Base-by-base conservation (phyloP, 2,113 vertebrate species). In the Amblyopsis rosae region DNA sequence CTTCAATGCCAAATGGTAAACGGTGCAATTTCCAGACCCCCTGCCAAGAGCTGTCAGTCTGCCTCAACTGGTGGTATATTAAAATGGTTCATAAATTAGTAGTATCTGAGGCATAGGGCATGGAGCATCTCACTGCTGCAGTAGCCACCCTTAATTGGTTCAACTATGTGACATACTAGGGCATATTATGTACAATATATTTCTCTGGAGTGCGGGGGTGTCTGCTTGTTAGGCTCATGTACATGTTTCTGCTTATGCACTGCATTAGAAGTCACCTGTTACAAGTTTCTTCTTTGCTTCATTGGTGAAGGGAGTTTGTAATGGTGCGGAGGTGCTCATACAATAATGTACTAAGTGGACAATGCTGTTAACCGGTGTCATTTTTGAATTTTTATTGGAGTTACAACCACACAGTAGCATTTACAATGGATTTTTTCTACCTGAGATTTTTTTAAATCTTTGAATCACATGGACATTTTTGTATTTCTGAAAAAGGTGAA, bases 361-460 rank as follows among this genome's bases (percentile, higher is more conserved):
- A 90, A 92, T 84, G 80, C 82, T 82, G 79, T 82, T 71, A 88
- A 90, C 80, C 79, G 84, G 83, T 86, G 85, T 88, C 6, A 75
- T 76, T 87, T 84, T 84, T 45, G n/a, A 87, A 81, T 76, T 77
- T 91, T 92, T 91, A 90, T 91, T 90, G 53, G 47, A 82, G 87
- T 87, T 84, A 89, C 87, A 90, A 88, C 82, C 84, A 89, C 84
- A 88, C 74, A 90, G 80, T 12, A 88, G 86, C 85, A 88, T 89
- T 88, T 91, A 91, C 88, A 91, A 87, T 85, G 86, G 81, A 85
- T 85, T 90, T 89, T 59, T 89, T 86, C 87, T 89, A 91, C 90
- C 90, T 92, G 86, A 90, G 88, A 87, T 87, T 90, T 83, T 87
- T 83, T 26, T 26, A 3, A 26, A 87, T 88, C 81, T 88, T 89